These are phyloP conservation scores for Halyomorpha halys DNA, from an alignment of 1,140 invertebrate species.

Conservation along the genomic window DNA sequence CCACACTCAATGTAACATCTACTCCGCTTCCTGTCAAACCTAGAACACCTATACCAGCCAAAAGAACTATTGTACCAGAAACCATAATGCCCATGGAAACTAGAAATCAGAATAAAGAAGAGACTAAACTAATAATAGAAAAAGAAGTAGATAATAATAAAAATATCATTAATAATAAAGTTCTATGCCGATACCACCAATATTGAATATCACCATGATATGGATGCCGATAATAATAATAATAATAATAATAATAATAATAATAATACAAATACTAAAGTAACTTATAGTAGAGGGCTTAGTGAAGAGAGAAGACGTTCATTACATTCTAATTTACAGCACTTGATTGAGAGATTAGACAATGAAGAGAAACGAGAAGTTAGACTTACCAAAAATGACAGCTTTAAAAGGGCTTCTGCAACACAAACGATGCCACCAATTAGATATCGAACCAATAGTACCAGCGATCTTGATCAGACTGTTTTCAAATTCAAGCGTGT, in stretches of 20 bases:
- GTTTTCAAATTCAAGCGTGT: slow-evolving; percentile 44
- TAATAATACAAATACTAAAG: slow-evolving; percentile 20
- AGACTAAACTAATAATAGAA: no score
- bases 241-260: slow-evolving; percentile 4
- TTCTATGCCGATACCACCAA: no score
- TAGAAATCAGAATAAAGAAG: background rate
- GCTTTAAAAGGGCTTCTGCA: slow-evolving; percentile 35
- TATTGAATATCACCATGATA: no score
- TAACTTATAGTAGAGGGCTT: slow-evolving; percentile 32
- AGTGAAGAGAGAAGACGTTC: slow-evolving; percentile 39
- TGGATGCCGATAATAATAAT: no score
- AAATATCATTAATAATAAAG: slow-evolving; percentile 6
- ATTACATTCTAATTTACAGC: slow-evolving; percentile 30
- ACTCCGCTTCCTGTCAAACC: background rate
- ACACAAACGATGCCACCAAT: slow-evolving; percentile 41
- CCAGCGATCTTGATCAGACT: slow-evolving; percentile 8
- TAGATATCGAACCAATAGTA: slow-evolving; percentile 30
- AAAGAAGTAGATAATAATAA: slow-evolving; percentile 7
- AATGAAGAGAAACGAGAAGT: slow-evolving; percentile 12
- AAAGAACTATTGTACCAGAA: background rate
- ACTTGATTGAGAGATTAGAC: slow-evolving; percentile 17
- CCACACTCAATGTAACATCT: background rate
- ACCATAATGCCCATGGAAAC: background rate
- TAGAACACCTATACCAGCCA: slow-evolving; percentile 6
- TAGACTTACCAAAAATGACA: slow-evolving; percentile 34